Evolutionary conservation across 2,113 vertebrate species (phyloP).

Genomic region (Heptranchias perlo): DNA sequence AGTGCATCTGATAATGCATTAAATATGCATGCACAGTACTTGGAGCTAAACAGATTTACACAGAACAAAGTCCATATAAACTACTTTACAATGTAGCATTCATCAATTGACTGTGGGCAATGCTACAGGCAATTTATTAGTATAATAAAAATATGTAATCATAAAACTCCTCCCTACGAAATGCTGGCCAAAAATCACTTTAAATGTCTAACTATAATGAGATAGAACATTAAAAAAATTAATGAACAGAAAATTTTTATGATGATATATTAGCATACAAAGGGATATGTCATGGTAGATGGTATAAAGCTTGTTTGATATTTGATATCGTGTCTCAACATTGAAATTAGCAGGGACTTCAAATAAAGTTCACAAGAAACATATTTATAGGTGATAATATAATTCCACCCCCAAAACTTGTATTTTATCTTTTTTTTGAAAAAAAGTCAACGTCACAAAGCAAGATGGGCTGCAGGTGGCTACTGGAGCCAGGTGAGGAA

Average conservation of each 20-base stretch:
- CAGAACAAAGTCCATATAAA: not conserved
- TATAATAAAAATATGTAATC: not conserved
- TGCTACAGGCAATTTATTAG: not conserved
- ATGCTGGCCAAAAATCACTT: not conserved
- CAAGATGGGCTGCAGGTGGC: too few relatives aligned
- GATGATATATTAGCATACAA: not conserved
- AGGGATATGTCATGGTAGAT: not conserved
- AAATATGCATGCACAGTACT: not conserved
- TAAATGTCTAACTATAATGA: too few relatives aligned
- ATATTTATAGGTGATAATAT: not conserved
- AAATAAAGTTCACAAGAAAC: not conserved
- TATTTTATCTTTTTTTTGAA: too few relatives aligned
- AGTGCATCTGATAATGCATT: not conserved
- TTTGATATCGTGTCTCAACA: not conserved
- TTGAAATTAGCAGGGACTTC: not conserved
- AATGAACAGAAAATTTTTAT: not conserved
- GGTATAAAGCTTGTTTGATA: not conserved
- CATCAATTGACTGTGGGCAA: not conserved
- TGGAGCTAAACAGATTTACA: not conserved
- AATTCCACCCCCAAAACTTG: too few relatives aligned
- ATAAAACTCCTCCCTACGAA: not conserved
- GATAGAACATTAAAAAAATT: not conserved
- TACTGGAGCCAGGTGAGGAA: too few relatives aligned
- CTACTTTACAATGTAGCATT: not conserved
- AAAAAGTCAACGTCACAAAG: too few relatives aligned